Evolutionary conservation across 2,113 vertebrate genomes (phyloP).

Genomic region (Cromileptes altivelis): DNA sequence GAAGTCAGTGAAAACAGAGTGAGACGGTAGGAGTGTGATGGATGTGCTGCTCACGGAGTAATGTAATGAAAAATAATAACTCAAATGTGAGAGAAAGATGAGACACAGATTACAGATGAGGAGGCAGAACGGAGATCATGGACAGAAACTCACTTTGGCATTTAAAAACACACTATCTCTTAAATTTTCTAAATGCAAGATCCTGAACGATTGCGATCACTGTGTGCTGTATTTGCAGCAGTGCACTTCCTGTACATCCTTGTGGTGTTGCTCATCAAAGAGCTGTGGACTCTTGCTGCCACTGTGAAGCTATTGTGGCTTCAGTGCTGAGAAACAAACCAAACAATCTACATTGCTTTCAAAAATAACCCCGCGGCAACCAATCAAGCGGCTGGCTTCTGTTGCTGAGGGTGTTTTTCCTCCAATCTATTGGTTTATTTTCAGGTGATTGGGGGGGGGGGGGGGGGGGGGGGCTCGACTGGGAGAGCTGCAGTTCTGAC

Average conservation of each 20-base stretch:
- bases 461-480: neutral
- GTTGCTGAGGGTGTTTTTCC: constrained; percentile 56
- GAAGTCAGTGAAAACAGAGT: constrained; percentile 4
- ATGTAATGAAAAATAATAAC: constrained; percentile 4
- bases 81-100: neutral
- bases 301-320: neutral
- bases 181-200: neutral
- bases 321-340: constrained; percentile 33
- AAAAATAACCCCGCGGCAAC: constrained; percentile 47
- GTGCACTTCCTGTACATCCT: neutral
- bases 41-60: neutral
- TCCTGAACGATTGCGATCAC: neutral
- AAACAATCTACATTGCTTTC: constrained; percentile 26
- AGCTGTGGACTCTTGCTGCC: neutral
- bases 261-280: neutral
- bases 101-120: constrained; percentile 10
- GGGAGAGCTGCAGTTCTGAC: constrained; percentile 18
- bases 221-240: neutral
- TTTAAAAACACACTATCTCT: neutral
- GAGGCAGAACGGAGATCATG: constrained; percentile 7
- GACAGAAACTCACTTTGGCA: neutral
- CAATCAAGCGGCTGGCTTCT: constrained; percentile 53
- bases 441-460: constrained; percentile 22
- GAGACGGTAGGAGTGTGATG: constrained; percentile 17
- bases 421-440: constrained; percentile 52